phyloP scores from a whole-genome alignment of 1,140 invertebrate genomes.

The Diprion similis region DNA sequence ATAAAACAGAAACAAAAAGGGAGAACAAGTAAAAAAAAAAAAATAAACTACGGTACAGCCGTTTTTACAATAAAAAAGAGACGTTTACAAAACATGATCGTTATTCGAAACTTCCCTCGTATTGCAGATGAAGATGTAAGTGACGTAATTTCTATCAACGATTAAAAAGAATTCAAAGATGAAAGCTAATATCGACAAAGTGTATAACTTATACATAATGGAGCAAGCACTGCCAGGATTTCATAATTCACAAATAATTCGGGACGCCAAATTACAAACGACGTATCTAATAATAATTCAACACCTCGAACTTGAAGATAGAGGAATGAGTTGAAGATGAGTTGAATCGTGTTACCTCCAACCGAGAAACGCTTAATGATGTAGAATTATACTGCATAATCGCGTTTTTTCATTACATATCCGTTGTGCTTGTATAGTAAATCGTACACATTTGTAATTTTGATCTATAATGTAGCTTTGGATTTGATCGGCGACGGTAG shows the following conservation, averaged over 20 bases:
- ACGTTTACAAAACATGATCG: not conserved
- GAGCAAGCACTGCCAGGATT: constrained; percentile 40
- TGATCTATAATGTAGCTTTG: too few species aligned
- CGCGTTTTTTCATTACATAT: not conserved
- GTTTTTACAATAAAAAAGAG: not conserved
- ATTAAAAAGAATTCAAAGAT: not conserved
- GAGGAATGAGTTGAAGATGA: not conserved
- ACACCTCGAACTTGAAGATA: not conserved
- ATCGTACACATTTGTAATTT: not conserved
- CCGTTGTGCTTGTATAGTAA: not conserved
- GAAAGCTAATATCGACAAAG: constrained; percentile 26
- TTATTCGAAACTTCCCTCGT: constrained; percentile 9
- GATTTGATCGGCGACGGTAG: too few species aligned
- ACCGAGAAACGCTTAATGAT: not conserved
- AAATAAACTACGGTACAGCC: not conserved
- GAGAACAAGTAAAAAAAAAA: constrained; percentile 14
- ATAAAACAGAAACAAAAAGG: not conserved
- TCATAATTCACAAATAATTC: constrained; percentile 2
- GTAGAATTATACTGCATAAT: not conserved
- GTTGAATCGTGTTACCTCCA: not conserved
- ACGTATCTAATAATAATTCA: not conserved
- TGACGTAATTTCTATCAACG: not conserved
- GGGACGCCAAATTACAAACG: not conserved
- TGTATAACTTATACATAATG: constrained; percentile 33
- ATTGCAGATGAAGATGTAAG: not conserved